Percentiles rank a stretch among this genome's conserved stretches.
phyloP scores from a whole-genome alignment of 2,888 invertebrate genomes.

The Camponotus fellah region DNA sequence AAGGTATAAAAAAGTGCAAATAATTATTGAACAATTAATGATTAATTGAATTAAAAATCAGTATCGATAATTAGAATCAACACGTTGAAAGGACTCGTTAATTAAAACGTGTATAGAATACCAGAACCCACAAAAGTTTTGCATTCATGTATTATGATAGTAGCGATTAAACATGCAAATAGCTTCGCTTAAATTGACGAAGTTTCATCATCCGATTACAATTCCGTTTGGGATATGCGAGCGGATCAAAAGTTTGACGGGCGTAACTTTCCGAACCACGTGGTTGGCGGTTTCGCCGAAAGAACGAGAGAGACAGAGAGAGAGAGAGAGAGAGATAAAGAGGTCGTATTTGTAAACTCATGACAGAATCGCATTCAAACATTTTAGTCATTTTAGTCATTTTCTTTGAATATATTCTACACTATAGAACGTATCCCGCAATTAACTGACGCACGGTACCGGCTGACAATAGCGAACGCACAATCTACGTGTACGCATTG shows the following conservation, averaged over 20 bases:
- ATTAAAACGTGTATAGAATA: neutral
- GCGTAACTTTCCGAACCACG: conserved; percentile 58
- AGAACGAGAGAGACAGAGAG: conserved; percentile 10
- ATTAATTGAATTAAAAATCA: neutral
- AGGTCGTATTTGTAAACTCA: conserved; percentile 53
- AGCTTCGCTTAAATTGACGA: conserved; percentile 54
- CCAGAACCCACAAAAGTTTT: neutral
- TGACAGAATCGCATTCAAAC: conserved; percentile 42
- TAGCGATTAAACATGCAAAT: conserved; percentile 18
- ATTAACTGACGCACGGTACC: conserved; percentile 21
- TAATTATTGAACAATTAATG: neutral
- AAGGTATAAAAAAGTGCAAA: neutral
- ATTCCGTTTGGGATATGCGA: conserved; percentile 48
- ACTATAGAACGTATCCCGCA: neutral
- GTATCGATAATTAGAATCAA: neutral
- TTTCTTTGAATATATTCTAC: conserved; percentile 34
- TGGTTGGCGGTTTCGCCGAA: neutral
- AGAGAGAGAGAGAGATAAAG: conserved; percentile 8
- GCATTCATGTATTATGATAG: conserved; percentile 7
- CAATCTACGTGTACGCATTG: neutral
- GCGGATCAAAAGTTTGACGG: conserved; percentile 60
- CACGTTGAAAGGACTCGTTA: neutral
- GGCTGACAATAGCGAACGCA: neutral
- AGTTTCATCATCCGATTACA: conserved; percentile 60
- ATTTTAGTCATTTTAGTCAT: conserved; percentile 46